phyloP scores from a whole-genome alignment of 1,140 invertebrate genomes.

The Apis mellifera region DNA sequence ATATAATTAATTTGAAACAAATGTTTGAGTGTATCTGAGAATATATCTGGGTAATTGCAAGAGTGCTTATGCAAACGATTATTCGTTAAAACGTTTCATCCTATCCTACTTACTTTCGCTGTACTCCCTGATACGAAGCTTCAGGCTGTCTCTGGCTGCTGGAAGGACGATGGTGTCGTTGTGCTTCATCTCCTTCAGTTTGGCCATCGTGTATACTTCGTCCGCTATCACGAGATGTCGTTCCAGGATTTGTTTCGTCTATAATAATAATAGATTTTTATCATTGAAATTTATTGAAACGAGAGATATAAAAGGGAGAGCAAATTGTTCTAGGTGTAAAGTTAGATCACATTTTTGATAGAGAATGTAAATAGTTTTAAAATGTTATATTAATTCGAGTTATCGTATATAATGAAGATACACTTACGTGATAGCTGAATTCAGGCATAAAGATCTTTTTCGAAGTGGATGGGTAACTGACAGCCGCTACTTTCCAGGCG shows the following conservation, averaged over 20 bases:
- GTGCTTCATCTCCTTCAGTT: slow-evolving; percentile 85
- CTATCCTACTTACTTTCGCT: slow-evolving; percentile 87
- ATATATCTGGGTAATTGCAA: slow-evolving; percentile 37
- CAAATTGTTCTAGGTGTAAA: background rate
- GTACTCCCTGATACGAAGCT: slow-evolving; percentile 87
- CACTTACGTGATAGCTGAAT: slow-evolving; percentile 90
- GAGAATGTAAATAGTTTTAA: background rate
- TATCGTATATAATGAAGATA: no score
- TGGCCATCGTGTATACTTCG: slow-evolving; percentile 88
- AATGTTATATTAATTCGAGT: background rate
- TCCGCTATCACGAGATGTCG: slow-evolving; percentile 90
- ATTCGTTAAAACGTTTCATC: fast-evolving
- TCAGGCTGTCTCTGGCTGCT: slow-evolving; percentile 86
- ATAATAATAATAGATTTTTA: slow-evolving; percentile 66
- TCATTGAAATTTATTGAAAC: background rate
- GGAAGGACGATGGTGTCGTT: slow-evolving; percentile 84
- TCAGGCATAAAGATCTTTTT: slow-evolving; percentile 92
- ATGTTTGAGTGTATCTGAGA: slow-evolving; percentile 25
- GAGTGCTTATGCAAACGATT: slow-evolving; percentile 30
- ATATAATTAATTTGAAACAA: slow-evolving; percentile 8
- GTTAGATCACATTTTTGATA: background rate
- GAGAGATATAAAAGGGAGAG: no score
- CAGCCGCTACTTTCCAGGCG: slow-evolving; percentile 90
- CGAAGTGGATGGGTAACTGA: slow-evolving; percentile 87
- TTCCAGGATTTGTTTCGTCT: slow-evolving; percentile 91